Conservation (phyloP, 1,140 invertebrate genomes). For the Nasonia longicornis region DNA sequence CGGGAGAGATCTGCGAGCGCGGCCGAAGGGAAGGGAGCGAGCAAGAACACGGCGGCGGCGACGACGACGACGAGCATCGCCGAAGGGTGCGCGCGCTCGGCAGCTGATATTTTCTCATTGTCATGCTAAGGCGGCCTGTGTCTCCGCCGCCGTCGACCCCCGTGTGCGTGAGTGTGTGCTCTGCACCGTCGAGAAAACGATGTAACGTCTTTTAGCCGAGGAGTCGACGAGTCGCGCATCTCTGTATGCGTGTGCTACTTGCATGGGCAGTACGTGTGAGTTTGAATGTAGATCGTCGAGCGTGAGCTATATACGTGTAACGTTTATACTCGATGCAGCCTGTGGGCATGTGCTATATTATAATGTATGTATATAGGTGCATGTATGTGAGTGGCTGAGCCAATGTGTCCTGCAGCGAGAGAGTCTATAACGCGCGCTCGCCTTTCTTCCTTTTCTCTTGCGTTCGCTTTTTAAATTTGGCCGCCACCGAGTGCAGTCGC, state of each 20-base stretch:
- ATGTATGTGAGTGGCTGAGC: too few relatives aligned
- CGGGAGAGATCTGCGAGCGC: slow-evolving; percentile 33
- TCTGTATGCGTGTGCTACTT: neutral
- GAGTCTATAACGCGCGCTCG: neutral
- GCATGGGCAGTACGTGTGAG: too few relatives aligned
- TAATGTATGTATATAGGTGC: neutral
- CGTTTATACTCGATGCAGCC: too few relatives aligned
- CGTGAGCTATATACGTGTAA: too few relatives aligned
- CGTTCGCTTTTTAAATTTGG: neutral
- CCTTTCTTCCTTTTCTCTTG: neutral
- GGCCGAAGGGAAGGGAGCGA: neutral
- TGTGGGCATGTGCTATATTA: neutral
- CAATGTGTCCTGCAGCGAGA: neutral
- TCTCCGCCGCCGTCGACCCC: slow-evolving; percentile 47
- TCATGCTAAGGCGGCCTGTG: slow-evolving; percentile 57
- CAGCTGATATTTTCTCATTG: slow-evolving; percentile 60
- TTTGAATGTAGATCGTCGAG: too few relatives aligned
- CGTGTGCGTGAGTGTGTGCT: neutral
- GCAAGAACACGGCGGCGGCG: neutral
- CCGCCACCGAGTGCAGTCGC: too few relatives aligned
- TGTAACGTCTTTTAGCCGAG: slow-evolving; percentile 35
- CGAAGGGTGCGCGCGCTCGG: slow-evolving; percentile 17
- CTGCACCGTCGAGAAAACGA: neutral
- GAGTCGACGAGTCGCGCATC: neutral
- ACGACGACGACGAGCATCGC: neutral